These are phyloP conservation scores for Myiothlypis chrysogaster DNA, from an alignment of 2,797 vertebrate genomes.

Conservation along the genomic window DNA sequence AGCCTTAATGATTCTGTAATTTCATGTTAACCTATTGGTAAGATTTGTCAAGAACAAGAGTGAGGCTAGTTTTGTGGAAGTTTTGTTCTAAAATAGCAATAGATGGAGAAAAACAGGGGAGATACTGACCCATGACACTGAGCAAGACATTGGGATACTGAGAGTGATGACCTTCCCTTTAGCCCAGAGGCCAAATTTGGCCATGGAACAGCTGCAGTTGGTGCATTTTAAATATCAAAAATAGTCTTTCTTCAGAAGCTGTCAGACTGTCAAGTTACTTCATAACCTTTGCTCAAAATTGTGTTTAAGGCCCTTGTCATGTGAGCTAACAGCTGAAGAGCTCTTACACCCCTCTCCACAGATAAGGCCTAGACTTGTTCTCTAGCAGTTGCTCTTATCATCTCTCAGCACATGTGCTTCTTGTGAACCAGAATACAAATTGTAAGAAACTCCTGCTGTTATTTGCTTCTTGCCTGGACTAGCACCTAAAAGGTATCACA, in stretches of 20 bases:
- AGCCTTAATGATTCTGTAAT: background rate
- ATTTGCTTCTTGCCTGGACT: background rate
- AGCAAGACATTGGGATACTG: background rate
- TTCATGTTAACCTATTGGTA: background rate
- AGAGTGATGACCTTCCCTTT: background rate
- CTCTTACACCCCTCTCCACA: background rate
- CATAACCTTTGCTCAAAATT: background rate
- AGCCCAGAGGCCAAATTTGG: background rate
- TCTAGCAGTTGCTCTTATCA: background rate
- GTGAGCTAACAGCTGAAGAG: background rate
- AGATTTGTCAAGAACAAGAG: background rate
- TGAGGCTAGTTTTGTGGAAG: background rate
- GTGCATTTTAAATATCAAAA: background rate
- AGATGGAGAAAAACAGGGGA: background rate
- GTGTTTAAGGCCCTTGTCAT: background rate
- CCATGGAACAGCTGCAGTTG: rapidly evolving
- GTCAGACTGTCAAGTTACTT: background rate
- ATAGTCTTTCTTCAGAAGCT: background rate
- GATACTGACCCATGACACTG: background rate
- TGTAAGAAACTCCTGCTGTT: background rate
- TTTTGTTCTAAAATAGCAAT: rapidly evolving
- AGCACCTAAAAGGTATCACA: background rate
- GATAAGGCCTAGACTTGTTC: constrained; percentile 6
- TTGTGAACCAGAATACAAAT: background rate
- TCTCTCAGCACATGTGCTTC: background rate